Percentiles rank a stretch among this genome's conserved stretches.
These are phyloP conservation scores for Sicus ferrugineus DNA, from an alignment of 2,888 invertebrate genomes.

Conservation along the genomic window DNA sequence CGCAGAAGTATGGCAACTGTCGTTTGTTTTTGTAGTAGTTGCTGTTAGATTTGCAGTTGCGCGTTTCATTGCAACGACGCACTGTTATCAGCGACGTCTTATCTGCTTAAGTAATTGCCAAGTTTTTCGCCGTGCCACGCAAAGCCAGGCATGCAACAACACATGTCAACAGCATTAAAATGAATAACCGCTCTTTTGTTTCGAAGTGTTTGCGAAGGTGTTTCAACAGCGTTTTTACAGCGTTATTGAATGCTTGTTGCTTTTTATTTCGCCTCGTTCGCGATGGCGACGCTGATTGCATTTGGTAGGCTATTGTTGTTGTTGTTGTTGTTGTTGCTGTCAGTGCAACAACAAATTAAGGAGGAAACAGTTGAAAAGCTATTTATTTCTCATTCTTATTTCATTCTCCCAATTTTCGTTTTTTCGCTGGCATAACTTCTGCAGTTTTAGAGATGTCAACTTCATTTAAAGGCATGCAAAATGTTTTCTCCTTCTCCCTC, in stretches of 20 bases:
- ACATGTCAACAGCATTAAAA: constrained; percentile 2
- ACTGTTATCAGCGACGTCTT: background rate
- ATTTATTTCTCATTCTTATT: no score
- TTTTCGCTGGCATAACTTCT: no score
- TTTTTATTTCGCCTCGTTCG: background rate
- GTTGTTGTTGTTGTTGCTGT: background rate
- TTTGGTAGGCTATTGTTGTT: no score
- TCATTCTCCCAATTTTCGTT: no score
- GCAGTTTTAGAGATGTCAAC: no score
- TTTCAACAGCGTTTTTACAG: background rate
- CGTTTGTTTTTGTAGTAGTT: no score
- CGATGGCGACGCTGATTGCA: background rate
- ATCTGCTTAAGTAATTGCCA: background rate
- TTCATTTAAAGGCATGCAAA: no score
- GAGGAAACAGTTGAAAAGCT: no score
- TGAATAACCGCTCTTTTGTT: constrained; percentile 18
- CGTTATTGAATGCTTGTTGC: background rate
- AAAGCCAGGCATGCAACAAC: background rate
- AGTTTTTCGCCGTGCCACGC: background rate
- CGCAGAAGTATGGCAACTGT: no score
- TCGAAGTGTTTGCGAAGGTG: constrained; percentile 21
- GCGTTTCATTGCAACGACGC: background rate
- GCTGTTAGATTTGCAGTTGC: background rate
- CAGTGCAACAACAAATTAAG: no score
- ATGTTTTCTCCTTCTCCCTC: no score